phyloP scores from a whole-genome alignment of 2,797 vertebrate species.

The Enteromius treurensis region DNA sequence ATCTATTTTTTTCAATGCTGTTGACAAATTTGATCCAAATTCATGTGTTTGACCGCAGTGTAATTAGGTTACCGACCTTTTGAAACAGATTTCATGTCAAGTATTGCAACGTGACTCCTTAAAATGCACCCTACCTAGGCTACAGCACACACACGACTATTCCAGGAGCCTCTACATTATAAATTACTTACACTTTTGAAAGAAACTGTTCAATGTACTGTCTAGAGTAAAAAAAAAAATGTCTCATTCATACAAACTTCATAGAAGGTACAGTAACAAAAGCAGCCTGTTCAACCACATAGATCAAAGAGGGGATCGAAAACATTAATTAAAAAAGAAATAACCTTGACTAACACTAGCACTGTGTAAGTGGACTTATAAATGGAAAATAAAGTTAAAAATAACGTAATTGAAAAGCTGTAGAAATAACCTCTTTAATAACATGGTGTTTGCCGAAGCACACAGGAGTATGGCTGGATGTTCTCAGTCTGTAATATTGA shows the following conservation, averaged over 20 bases:
- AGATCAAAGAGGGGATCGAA: neutral
- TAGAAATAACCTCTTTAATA: conserved; percentile 15
- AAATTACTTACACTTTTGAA: neutral
- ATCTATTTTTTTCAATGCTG: neutral
- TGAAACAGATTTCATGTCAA: neutral
- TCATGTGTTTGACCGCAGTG: neutral
- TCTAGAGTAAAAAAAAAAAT: neutral
- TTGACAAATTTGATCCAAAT: neutral
- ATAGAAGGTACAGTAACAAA: neutral
- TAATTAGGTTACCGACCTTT: neutral
- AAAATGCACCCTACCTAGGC: neutral
- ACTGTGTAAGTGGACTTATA: neutral
- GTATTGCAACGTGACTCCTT: neutral
- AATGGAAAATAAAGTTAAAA: no score
- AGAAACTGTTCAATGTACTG: neutral
- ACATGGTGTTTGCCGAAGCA: conserved; percentile 1
- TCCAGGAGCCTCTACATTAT: neutral
- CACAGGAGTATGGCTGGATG: conserved; percentile 4
- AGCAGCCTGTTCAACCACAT: neutral
- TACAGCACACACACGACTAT: neutral
- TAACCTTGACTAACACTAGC: conserved; percentile 1
- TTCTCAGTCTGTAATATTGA: conserved; percentile 32
- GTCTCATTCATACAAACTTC: neutral
- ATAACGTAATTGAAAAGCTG: neutral
- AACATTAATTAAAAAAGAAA: neutral